Base-by-base conservation (phyloP, 2,113 vertebrate genomes). In the Ciconia boyciana region DNA sequence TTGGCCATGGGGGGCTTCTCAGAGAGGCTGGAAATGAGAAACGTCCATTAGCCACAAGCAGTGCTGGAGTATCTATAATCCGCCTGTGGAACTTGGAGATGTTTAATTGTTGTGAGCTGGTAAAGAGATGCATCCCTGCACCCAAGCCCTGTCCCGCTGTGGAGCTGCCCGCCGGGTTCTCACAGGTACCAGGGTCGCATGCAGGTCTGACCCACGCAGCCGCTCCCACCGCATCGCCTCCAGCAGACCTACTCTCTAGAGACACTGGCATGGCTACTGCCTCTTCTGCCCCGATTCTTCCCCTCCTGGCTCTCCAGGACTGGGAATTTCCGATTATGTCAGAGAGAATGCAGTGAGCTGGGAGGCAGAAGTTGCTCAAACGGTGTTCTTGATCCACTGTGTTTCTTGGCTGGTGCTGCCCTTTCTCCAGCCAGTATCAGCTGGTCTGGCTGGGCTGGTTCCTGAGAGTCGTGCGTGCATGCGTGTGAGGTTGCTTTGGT, bases 171-270 rank as follows among this genome's bases (percentile, higher is more conserved):
- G 1, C 9, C 0, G 3, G 75, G 12, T 20, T 36, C 55, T 62
- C 31, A 3, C 36, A 11, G 57, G 46, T 55, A 21, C 68, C 39
- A 13, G 31, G 68, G 16, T 39, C 2, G 0, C 0, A 6, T 9
- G 25, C 28, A 15, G 55, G 25, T 64, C 81, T 49, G 74, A 11
- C 68, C 60, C 39, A 16, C 1, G 2, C 49, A 52, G 36, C 74
- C 2, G 8, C 24, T 68, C 28, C 64, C 41, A 15, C 58, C 46
- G 2, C 26, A 0, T 26, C 2, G 1, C 28, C 80, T 61, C n/a
- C 31, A n/a, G 62, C 51, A 70, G 69, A 60, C 16, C n/a, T 25
- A 3, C 49, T 81, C 32, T 26, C 17, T 7, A 3, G 65, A 54
- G 34, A 7, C 36, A 7, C 12, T 5, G 44, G 10, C 51, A 11